Conservation (phyloP, 1,140 invertebrate species). For the Anthonomus grandis region DNA sequence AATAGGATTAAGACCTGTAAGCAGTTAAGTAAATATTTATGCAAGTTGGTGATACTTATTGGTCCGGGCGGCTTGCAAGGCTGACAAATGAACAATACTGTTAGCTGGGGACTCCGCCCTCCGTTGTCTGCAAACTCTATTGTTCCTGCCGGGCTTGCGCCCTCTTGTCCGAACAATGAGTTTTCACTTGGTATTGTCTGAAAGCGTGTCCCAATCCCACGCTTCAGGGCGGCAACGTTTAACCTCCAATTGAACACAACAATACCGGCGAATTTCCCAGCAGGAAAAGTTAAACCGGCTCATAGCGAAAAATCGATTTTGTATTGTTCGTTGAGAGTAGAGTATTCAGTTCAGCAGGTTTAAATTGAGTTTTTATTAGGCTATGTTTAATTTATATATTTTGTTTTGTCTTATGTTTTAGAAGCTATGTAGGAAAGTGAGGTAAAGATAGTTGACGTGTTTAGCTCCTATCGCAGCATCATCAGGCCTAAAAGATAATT, state of each 20-base stretch:
- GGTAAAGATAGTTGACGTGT: too few relatives aligned
- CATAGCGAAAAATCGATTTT: too few relatives aligned
- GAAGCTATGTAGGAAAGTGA: too few relatives aligned
- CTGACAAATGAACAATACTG: conserved; percentile 47
- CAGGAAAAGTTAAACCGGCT: too few relatives aligned
- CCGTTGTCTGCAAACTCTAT: conserved; percentile 45
- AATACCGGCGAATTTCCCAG: conserved; percentile 22
- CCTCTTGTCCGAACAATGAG: conserved; percentile 43
- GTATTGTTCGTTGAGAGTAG: too few relatives aligned
- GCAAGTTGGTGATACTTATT: conserved; percentile 31
- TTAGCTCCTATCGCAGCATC: too few relatives aligned
- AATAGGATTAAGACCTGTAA: neutral
- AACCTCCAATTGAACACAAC: conserved; percentile 30
- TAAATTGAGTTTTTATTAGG: too few relatives aligned
- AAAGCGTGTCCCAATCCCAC: conserved; percentile 44
- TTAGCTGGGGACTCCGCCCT: conserved; percentile 40
- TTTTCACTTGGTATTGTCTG: conserved; percentile 42
- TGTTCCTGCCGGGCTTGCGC: conserved; percentile 44
- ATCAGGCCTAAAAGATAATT: too few relatives aligned
- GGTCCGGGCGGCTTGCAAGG: conserved; percentile 35
- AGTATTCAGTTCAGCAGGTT: too few relatives aligned
- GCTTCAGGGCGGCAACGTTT: conserved; percentile 41
- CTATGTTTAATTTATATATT: too few relatives aligned
- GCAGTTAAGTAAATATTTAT: conserved; percentile 11
- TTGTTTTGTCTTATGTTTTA: too few relatives aligned